Evolutionary conservation across 2,888 invertebrate species (phyloP), one percentile per base, ranked within the genome.

Genomic region (Noctua pronuba): DNA sequence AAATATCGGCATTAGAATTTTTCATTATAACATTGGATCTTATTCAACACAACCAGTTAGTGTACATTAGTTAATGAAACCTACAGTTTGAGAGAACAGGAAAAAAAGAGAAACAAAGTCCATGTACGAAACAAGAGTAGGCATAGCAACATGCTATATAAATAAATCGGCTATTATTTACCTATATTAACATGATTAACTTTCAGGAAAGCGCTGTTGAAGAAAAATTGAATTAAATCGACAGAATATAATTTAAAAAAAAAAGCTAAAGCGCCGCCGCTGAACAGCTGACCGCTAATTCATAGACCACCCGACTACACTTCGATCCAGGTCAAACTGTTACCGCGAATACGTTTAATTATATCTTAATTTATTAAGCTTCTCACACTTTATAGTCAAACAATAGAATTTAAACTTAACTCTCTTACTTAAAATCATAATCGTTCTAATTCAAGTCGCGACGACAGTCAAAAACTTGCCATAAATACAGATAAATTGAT

Each of bases 231-330:
- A 28, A 72, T 80, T 41, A 66, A 35, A 65, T n/a, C 55, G n/a
- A 35, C 18, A 35, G 41, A 41, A 49, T 8, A 11, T 49, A 76
- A 65, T 35, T 13, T 66, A 76, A 67, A 55, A 13, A 77, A 66
- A 67, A n/a, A 62, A 67, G 0, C 13, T 67, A 38, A 79, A 38
- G 31, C 64, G 38, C n/a, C 46, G 58, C 21, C 62, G 71, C 13
- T 44, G 46, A 78, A 75, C 41, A 72, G 70, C 73, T 65, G 49
- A 82, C 65, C 75, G 77, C 72, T 71, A 75, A 81, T 76, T 87
- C 79, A 65, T 58, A 69, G 77, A 76, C 77, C 74, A 79, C 71
- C 46, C 41, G 55, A 49, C 71, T 46, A 35, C 31, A 68, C 65
- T 46, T 73, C 28, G 52, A 80, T 82, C 49, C 75, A 81, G 70